Evolutionary conservation across 2,797 vertebrate genomes (phyloP).

Genomic region (Potorous gilbertii): DNA sequence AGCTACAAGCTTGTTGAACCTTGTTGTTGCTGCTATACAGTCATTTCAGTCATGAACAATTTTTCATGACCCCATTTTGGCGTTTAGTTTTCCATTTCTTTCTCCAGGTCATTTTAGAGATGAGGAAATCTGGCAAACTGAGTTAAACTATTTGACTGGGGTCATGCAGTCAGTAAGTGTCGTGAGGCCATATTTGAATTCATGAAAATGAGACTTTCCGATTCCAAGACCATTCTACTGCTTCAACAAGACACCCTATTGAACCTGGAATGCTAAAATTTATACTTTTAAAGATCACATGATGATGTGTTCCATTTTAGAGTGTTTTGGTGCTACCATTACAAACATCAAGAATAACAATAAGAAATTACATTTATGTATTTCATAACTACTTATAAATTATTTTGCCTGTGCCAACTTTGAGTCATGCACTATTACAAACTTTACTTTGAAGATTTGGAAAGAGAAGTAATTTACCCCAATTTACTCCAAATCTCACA

Average conservation of each 20-base stretch:
- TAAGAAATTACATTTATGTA: background rate
- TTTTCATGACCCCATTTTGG: background rate
- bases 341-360: background rate
- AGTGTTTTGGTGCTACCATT: background rate
- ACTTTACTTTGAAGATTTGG: background rate
- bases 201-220: background rate
- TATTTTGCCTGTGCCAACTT: background rate
- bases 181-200: background rate
- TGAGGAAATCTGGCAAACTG: background rate
- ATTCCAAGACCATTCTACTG: background rate
- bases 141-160: background rate
- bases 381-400: background rate
- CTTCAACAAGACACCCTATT: background rate
- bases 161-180: background rate
- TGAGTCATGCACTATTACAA: background rate
- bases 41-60: background rate
- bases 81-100: background rate
- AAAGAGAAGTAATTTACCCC: background rate
- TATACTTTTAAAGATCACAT: background rate
- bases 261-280: background rate
- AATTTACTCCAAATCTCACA: background rate
- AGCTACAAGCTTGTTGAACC: background rate
- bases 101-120: background rate
- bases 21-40: background rate
- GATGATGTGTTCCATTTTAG: background rate